phyloP scores from a whole-genome alignment of 2,888 invertebrate species.

The Stenurella melanura region DNA sequence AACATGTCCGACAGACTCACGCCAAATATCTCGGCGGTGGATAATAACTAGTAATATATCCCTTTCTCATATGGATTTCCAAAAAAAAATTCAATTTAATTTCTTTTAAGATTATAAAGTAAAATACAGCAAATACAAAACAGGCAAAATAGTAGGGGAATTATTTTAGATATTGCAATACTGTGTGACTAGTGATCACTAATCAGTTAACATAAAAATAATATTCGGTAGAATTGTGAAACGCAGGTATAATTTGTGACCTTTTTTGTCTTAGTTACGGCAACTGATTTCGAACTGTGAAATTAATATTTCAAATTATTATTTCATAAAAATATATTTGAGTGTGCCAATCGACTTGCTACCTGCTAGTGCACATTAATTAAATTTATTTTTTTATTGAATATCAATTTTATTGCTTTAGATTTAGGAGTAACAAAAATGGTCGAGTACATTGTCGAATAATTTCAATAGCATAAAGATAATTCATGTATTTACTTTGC shows the following conservation, averaged over 20 bases:
- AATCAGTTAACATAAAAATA: background rate
- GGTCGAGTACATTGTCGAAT: background rate
- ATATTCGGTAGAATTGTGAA: background rate
- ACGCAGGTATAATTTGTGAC: background rate
- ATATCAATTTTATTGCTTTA: background rate
- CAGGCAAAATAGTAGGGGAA: background rate
- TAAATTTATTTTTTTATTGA: background rate
- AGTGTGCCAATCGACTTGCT: background rate
- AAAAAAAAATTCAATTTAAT: no score
- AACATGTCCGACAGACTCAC: no score
- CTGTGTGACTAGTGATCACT: no score
- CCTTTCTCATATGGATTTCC: no score
- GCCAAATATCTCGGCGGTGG: no score
- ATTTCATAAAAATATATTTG: background rate
- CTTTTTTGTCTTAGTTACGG: background rate
- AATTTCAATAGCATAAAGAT: no score
- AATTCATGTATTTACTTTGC: no score
- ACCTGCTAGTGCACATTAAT: background rate
- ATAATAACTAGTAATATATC: no score
- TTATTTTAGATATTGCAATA: background rate
- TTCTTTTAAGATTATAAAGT: no score
- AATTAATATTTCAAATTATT: constrained; percentile 2
- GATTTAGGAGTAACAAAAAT: background rate
- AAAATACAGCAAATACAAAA: background rate
- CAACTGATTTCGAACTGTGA: background rate